phyloP scores from a whole-genome alignment of 92 coral and sea anemone genomes.

The Epizoanthus stellaris region DNA sequence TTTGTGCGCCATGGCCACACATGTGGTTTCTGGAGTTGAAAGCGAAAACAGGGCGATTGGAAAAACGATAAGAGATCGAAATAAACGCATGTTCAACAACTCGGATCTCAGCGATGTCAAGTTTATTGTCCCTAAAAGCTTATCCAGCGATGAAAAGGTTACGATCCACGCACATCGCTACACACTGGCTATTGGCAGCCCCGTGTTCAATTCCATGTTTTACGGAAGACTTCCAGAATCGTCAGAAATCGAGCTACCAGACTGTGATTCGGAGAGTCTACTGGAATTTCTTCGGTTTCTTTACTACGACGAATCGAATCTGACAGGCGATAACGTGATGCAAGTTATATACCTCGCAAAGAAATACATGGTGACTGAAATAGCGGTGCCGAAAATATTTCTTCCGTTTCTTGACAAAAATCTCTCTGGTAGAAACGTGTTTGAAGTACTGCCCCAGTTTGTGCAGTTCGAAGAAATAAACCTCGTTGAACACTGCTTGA shows the following conservation, averaged over 20 bases:
- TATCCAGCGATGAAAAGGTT: not conserved
- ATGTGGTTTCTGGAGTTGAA: too few relatives aligned
- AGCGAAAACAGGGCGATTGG: too few relatives aligned
- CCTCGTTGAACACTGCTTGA: slow-evolving; percentile 37
- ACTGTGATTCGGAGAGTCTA: slow-evolving; percentile 31
- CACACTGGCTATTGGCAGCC: slow-evolving; percentile 49
- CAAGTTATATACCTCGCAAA: slow-evolving; percentile 37
- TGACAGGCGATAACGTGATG: slow-evolving; percentile 30
- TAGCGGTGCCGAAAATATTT: slow-evolving; percentile 17
- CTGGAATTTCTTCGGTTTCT: slow-evolving; percentile 38
- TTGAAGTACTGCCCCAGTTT: slow-evolving; percentile 32
- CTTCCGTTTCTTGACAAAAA: slow-evolving; percentile 2
- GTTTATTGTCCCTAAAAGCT: too few relatives aligned
- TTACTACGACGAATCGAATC: slow-evolving; percentile 43
- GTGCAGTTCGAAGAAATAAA: slow-evolving; percentile 19
- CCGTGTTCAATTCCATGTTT: slow-evolving; percentile 44
- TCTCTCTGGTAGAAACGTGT: slow-evolving; percentile 28
- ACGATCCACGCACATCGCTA: slow-evolving; percentile 1
- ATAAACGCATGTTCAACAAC: not conserved
- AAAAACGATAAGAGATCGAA: not conserved
- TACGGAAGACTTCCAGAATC: slow-evolving; percentile 31
- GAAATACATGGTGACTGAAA: slow-evolving; percentile 37
- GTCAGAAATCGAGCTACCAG: slow-evolving; percentile 33
- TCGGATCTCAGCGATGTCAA: not conserved
- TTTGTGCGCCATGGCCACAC: too few relatives aligned